Conservation (phyloP, 2,888 invertebrate species). For the Drosophila multiciliata region DNA sequence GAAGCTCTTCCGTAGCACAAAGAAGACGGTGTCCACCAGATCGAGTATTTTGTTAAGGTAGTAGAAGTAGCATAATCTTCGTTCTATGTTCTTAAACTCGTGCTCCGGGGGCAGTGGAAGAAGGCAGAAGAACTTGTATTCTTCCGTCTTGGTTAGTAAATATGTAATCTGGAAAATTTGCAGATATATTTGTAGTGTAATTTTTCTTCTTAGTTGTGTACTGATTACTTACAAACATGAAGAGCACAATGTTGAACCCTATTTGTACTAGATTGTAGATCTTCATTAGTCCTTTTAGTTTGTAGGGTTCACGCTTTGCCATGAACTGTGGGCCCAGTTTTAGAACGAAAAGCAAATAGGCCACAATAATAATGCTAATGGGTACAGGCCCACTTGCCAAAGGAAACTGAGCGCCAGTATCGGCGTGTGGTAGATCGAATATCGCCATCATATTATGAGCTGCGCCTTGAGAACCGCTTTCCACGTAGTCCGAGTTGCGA, state of each 20-base stretch:
- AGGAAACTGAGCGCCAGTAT: conserved; percentile 24
- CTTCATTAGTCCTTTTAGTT: conserved; percentile 16
- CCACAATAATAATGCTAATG: background rate
- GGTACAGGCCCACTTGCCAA: conserved; percentile 9
- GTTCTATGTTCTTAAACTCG: background rate
- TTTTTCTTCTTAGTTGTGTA: background rate
- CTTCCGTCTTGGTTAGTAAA: background rate
- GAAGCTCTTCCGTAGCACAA: conserved; percentile 60
- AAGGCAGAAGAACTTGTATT: background rate
- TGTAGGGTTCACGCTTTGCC: conserved; percentile 32
- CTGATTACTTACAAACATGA: conserved; percentile 4
- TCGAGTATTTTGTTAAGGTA: conserved; percentile 42
- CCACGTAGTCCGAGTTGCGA: background rate
- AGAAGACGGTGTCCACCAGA: conserved; percentile 55
- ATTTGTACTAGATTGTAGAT: conserved; percentile 35
- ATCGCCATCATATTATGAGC: conserved; percentile 15
- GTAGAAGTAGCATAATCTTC: background rate
- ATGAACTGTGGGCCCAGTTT: conserved; percentile 29
- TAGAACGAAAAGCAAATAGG: conserved; percentile 28
- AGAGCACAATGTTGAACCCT: conserved; percentile 30
- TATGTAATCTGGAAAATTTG: background rate
- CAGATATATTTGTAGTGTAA: background rate
- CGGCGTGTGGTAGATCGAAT: conserved; percentile 22
- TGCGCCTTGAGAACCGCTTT: background rate
- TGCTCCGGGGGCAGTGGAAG: background rate